Percentiles rank a stretch among this genome's conserved stretches.
phyloP scores from a whole-genome alignment of 2,888 invertebrate genomes.

The Conomelus anceps region DNA sequence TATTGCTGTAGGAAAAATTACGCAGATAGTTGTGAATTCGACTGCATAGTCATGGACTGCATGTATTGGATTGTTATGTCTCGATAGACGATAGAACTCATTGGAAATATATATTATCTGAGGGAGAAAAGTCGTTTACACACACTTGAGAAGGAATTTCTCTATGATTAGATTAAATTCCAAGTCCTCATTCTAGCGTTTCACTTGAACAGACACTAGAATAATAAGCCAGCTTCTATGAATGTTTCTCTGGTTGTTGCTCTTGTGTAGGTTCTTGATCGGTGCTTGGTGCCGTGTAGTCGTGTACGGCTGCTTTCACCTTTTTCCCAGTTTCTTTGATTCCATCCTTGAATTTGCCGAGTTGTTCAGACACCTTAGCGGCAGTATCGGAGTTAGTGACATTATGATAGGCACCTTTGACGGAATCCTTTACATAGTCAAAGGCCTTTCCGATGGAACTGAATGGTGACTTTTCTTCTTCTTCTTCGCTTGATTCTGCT shows the following conservation, averaged over 20 bases:
- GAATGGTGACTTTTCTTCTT: background rate
- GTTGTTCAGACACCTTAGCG: background rate
- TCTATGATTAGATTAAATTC: background rate
- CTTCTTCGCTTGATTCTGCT: background rate
- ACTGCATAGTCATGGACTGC: background rate
- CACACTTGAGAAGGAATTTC: background rate
- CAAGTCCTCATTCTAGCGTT: background rate
- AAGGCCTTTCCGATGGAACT: background rate
- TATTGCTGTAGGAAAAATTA: background rate
- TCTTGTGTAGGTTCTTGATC: background rate
- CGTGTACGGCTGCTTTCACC: background rate
- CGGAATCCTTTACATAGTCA: background rate
- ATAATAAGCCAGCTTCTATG: background rate
- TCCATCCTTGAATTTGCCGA: background rate
- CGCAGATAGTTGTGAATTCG: background rate
- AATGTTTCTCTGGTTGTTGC: background rate
- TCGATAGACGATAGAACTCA: background rate
- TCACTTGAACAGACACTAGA: background rate
- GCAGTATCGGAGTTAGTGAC: background rate
- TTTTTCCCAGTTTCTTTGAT: background rate
- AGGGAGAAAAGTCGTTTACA: background rate
- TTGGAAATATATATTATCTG: background rate
- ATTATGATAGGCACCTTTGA: background rate
- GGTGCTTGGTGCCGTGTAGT: background rate
- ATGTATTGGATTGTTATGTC: background rate